These are phyloP conservation scores for Lycopodina hypogea DNA, from an alignment of 37 sponge, comb jelly and placozoan species.

Conservation along the genomic window DNA sequence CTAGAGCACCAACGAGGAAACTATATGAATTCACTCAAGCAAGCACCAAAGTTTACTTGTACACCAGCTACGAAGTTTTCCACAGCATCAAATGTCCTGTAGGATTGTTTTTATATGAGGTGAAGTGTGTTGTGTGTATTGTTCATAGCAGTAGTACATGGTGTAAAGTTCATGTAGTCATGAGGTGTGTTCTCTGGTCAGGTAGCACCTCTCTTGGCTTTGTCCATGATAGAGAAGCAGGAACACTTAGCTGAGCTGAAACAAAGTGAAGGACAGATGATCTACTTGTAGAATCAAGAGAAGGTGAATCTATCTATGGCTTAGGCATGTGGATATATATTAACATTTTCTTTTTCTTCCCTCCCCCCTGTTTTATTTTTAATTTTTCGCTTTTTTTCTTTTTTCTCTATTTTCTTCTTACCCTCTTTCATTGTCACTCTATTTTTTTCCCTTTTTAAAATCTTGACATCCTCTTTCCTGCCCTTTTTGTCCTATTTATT, in stretches of 20 bases:
- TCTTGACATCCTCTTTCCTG: no score
- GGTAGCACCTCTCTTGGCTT: slow-evolving; percentile 12
- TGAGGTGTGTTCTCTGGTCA: slow-evolving; percentile 1
- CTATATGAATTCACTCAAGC: slow-evolving; percentile 72
- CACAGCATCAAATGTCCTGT: background rate
- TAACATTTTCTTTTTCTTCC: no score
- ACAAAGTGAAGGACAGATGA: slow-evolving; percentile 57
- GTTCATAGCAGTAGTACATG: background rate
- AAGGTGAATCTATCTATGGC: slow-evolving; percentile 37
- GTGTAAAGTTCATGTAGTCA: slow-evolving; percentile 2
- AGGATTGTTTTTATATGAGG: background rate
- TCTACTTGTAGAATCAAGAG: slow-evolving; percentile 61
- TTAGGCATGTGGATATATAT: no score
- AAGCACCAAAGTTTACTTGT: slow-evolving; percentile 6
- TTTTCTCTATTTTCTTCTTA: no score
- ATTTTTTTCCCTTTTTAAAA: no score
- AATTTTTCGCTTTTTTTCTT: no score
- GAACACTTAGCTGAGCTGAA: slow-evolving; percentile 25
- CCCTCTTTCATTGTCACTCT: no score
- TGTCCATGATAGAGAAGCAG: slow-evolving; percentile 26
- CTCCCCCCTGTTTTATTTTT: no score
- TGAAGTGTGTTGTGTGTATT: background rate
- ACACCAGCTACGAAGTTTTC: background rate
- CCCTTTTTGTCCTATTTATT: no score
- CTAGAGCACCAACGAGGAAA: slow-evolving; percentile 23